phyloP scores from a whole-genome alignment of 2,888 invertebrate species.

The Thalpophila matura region DNA sequence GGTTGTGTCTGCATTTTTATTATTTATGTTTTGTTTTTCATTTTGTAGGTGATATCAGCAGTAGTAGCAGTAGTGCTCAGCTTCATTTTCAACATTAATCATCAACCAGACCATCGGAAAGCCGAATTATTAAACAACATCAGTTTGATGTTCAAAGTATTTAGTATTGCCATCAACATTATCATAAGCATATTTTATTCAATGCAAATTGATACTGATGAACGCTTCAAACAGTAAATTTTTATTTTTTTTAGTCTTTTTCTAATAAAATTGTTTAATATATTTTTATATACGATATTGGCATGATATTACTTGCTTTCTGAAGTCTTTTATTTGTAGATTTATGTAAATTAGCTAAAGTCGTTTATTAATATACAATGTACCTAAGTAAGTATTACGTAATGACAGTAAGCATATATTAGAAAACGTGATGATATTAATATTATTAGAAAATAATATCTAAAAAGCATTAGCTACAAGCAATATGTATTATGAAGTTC shows the following conservation, averaged over 20 bases:
- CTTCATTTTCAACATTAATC: constrained; percentile 91
- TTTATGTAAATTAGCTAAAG: too few relatives aligned
- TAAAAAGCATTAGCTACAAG: not conserved
- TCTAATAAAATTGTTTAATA: not conserved
- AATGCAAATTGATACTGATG: constrained; percentile 81
- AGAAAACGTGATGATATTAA: not conserved
- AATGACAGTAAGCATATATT: not conserved
- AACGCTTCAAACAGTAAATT: constrained; percentile 33
- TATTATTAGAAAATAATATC: constrained; percentile 16
- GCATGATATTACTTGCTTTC: not conserved
- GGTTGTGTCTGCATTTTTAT: constrained; percentile 61
- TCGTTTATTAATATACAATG: too few relatives aligned
- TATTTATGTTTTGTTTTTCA: constrained; percentile 72
- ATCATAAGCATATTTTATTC: constrained; percentile 91
- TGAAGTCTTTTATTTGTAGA: too few relatives aligned
- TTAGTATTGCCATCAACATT: constrained; percentile 91
- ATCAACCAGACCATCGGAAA: constrained; percentile 89
- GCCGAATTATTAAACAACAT: constrained; percentile 92
- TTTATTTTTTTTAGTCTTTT: not conserved
- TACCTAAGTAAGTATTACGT: not conserved
- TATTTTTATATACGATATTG: not conserved
- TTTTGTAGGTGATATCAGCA: constrained; percentile 91
- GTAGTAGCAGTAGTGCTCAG: constrained; percentile 91
- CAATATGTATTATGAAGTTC: not conserved
- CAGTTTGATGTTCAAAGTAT: constrained; percentile 90